Evolutionary conservation across 2,888 invertebrate genomes (phyloP).

Genomic region (Amiota minor): DNA sequence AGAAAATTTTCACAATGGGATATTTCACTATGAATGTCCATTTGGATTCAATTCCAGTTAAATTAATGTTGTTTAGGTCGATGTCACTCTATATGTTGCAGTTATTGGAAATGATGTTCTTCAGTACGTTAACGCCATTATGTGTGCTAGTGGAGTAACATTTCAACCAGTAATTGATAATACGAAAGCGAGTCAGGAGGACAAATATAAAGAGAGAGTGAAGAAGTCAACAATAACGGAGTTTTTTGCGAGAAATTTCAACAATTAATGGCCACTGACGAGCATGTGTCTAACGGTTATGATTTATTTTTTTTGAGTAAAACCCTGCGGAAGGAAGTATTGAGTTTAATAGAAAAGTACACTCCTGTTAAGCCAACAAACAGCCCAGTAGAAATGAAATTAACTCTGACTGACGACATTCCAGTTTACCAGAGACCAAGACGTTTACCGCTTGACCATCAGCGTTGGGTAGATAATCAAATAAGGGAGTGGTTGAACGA

Average conservation of each 20-base stretch:
- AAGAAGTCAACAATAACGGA: neutral
- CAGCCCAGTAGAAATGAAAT: neutral
- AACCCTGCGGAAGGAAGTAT: neutral
- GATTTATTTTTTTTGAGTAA: neutral
- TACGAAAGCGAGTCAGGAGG: neutral
- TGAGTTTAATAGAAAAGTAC: neutral
- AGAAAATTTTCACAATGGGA: neutral
- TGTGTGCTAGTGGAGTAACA: too few species aligned
- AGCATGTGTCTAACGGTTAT: neutral
- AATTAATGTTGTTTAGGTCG: neutral
- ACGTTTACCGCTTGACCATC: neutral
- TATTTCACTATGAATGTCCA: neutral
- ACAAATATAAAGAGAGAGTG: neutral
- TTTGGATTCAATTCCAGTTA: neutral
- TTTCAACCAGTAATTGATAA: neutral
- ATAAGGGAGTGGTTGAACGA: neutral
- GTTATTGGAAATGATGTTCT: slow-evolving; percentile 10
- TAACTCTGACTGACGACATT: neutral
- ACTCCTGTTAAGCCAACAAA: neutral
- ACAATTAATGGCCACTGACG: neutral
- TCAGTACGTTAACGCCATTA: neutral
- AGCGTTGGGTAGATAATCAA: neutral
- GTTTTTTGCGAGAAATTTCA: neutral
- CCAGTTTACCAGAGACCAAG: neutral
- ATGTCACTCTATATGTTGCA: neutral